Conservation (phyloP, 2,888 invertebrate species). For the Cloeon dipterum region DNA sequence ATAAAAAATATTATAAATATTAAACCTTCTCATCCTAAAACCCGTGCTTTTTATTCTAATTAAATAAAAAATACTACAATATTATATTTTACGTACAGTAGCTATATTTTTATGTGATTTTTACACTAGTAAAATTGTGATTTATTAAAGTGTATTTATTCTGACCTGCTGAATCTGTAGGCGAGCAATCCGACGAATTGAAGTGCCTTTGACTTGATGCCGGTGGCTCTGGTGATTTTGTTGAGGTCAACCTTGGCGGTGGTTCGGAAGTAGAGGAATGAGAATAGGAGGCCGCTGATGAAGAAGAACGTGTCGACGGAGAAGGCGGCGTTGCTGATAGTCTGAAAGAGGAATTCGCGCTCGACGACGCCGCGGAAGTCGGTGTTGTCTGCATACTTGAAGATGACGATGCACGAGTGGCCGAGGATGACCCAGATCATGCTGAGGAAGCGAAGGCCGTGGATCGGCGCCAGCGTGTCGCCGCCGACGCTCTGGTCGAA, state of each 20-base stretch:
- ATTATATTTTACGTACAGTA: too few species aligned
- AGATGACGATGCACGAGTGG: slow-evolving; percentile 38
- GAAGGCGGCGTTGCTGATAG: slow-evolving; percentile 20
- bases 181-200: slow-evolving; percentile 25
- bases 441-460: slow-evolving; percentile 19
- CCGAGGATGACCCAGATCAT: slow-evolving; percentile 22
- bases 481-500: slow-evolving; percentile 18
- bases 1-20: background rate
- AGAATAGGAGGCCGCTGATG: slow-evolving; percentile 44
- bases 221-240: slow-evolving; percentile 23
- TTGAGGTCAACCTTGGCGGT: slow-evolving; percentile 33
- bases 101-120: background rate
- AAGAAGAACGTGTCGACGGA: slow-evolving; percentile 22
- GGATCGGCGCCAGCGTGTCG: slow-evolving; percentile 20
- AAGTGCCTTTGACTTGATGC: slow-evolving; percentile 11
- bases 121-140: too few species aligned
- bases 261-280: slow-evolving; percentile 42
- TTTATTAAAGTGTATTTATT: too few species aligned
- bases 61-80: too few species aligned
- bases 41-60: too few species aligned
- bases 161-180: slow-evolving; percentile 14
- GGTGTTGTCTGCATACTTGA: slow-evolving; percentile 36
- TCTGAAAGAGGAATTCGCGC: slow-evolving; percentile 19
- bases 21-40: too few species aligned
- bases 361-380: slow-evolving; percentile 17